Conservation (phyloP, 2,888 invertebrate species). For the Polyploca ridens region DNA sequence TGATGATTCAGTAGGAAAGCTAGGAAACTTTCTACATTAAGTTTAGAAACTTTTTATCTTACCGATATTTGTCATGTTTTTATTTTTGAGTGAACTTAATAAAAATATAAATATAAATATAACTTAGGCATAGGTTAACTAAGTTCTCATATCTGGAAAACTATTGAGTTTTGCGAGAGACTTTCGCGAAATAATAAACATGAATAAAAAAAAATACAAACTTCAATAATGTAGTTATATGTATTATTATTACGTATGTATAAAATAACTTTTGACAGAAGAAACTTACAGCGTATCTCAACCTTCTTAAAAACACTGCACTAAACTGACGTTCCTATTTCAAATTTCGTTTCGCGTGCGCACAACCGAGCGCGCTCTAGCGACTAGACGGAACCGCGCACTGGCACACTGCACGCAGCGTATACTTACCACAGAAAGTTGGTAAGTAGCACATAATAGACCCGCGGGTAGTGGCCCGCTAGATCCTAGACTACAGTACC, state of each 20-base stretch:
- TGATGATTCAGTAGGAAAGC: no score
- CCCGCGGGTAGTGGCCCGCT: conserved; percentile 26
- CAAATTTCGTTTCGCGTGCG: conserved; percentile 51
- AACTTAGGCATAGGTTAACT: no score
- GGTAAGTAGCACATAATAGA: conserved; percentile 20
- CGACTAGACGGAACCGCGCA: conserved; percentile 41
- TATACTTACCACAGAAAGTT: conserved; percentile 33
- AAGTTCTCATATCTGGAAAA: not conserved
- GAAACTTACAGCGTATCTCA: not conserved
- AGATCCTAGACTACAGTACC: not conserved
- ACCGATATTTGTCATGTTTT: no score
- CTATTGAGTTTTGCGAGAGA: not conserved
- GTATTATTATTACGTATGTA: not conserved
- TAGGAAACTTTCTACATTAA: no score
- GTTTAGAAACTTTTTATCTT: no score
- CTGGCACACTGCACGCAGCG: conserved; percentile 20
- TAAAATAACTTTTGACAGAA: not conserved
- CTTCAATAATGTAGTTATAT: not conserved
- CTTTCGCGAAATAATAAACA: not conserved
- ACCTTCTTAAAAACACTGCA: not conserved
- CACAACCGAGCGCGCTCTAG: conserved; percentile 52
- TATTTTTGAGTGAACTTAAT: no score
- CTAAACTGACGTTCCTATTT: conserved; percentile 7
- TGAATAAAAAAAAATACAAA: no score
- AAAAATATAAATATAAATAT: no score